Evolutionary conservation across 2,888 invertebrate species (phyloP), one percentile per base, ranked within the genome.

Genomic region (Eupithecia tripunctaria): DNA sequence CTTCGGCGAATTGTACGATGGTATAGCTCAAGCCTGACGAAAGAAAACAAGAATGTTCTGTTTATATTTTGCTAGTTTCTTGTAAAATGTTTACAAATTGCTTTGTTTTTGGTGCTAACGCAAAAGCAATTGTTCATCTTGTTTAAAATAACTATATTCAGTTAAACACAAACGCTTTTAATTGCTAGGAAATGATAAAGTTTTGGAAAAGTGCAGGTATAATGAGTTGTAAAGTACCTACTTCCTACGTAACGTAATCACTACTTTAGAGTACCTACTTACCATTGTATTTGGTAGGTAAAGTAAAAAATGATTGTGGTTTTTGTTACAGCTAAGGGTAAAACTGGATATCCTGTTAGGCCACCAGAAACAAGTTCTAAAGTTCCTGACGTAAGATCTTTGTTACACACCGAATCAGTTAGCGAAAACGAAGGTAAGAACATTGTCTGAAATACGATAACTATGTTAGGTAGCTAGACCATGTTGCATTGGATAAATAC

Each of bases 161-260:
- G 32, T 41, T 36, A 43, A 60, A 60, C 67, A 74, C 25, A 72
- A 65, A 66, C 59, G 21, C 36, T 64, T 21, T 14, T 68, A 56
- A 21, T 68, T 77, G 63, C 14, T 78, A 79, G 76, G 95, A 94
- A 91, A 97, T 97, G 96, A 95, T 97, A 89, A 96, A 96, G 91
- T 97, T 97, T 94, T 96, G 96, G 96, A 97, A 96, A 91, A 97
- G 96, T 92, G 94, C 96, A 93, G 96, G 96, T 96, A 95, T 83
- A 21, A 3, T 12, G 25, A 3, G 82, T 75, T 66, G 47, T 72
- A 70, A 72, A 51, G 21, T 76, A 66, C 21, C 14, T 76, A 66
- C 21, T 10, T n/a, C 2, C 62, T 64, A 64, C 72, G 32, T 64
- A 71, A 62, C 66, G 65, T 74, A 73, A 72, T 70, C 38, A 64